These are phyloP conservation scores for Dinocampus coccinellae DNA, from an alignment of 2,888 invertebrate species.

Conservation along the genomic window DNA sequence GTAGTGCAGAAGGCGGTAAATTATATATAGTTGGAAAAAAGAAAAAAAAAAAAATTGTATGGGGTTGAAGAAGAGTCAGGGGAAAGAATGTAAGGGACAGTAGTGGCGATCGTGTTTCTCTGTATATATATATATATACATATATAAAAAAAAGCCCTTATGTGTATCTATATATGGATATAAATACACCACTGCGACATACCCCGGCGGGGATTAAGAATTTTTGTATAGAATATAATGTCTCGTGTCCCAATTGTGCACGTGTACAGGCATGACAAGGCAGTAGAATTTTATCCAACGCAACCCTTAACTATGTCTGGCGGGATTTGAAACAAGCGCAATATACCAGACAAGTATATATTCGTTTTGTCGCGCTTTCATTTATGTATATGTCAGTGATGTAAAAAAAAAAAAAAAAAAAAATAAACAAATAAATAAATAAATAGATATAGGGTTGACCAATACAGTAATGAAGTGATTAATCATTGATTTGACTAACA, in stretches of 20 bases:
- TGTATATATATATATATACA: too few species aligned
- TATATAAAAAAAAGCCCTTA: slow-evolving; percentile 15
- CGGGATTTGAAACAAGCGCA: slow-evolving; percentile 39
- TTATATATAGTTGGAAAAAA: neutral
- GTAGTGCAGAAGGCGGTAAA: slow-evolving; percentile 34
- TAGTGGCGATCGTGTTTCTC: slow-evolving; percentile 59
- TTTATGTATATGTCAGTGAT: slow-evolving; percentile 31
- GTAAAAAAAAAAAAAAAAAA: too few species aligned
- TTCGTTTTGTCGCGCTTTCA: slow-evolving; percentile 18
- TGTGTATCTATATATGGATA: neutral
- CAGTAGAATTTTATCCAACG: neutral
- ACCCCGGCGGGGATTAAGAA: slow-evolving; percentile 35
- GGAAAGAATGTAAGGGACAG: slow-evolving; percentile 49
- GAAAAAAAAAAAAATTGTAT: too few species aligned
- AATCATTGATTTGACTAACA: slow-evolving; percentile 47
- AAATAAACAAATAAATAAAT: too few species aligned
- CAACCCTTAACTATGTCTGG: slow-evolving; percentile 43
- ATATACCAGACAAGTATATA: slow-evolving; percentile 12
- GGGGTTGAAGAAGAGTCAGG: neutral
- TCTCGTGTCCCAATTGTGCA: slow-evolving; percentile 40
- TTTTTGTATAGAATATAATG: slow-evolving; percentile 36
- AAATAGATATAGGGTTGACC: too few species aligned
- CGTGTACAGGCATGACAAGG: neutral
- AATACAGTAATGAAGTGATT: slow-evolving; percentile 46
- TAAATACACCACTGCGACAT: neutral